Evolutionary conservation across 2,888 invertebrate species (phyloP).

Genomic region (Chloroclystis v-ata): DNA sequence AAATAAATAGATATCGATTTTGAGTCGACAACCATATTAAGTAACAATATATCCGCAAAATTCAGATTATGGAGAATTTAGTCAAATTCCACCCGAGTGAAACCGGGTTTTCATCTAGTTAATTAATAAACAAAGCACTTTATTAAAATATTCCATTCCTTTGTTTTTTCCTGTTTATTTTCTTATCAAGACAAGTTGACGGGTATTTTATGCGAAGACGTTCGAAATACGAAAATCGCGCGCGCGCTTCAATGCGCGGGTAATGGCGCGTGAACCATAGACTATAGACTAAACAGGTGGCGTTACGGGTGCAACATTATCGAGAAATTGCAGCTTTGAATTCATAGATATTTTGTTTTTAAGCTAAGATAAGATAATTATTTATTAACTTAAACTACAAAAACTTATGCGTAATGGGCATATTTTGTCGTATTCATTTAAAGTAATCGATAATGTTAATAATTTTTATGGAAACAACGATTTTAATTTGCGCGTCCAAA

Average conservation of each 20-base stretch:
- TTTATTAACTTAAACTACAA: too few relatives aligned
- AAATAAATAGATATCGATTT: too few relatives aligned
- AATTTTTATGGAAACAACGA: too few relatives aligned
- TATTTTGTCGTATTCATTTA: too few relatives aligned
- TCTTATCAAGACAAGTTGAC: constrained; percentile 49
- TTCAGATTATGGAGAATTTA: too few relatives aligned
- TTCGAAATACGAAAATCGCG: constrained; percentile 65
- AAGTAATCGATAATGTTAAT: too few relatives aligned
- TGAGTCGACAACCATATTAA: too few relatives aligned
- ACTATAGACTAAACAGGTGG: constrained; percentile 57
- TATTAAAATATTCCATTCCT: constrained; percentile 2
- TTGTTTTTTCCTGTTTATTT: constrained; percentile 11
- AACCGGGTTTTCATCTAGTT: neutral
- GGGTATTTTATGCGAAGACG: constrained; percentile 48
- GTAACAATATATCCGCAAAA: too few relatives aligned
- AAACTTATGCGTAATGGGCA: too few relatives aligned
- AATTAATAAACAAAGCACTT: neutral
- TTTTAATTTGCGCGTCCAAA: too few relatives aligned
- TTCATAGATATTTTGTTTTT: constrained; percentile 1
- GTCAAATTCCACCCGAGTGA: too few relatives aligned
- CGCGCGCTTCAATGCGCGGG: constrained; percentile 55
- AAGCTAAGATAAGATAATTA: neutral
- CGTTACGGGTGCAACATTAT: constrained; percentile 24
- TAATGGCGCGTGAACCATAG: constrained; percentile 70
- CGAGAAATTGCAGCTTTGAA: constrained; percentile 16